Base-by-base conservation (phyloP, 2,888 invertebrate genomes). In the Ochropleura leucogaster region DNA sequence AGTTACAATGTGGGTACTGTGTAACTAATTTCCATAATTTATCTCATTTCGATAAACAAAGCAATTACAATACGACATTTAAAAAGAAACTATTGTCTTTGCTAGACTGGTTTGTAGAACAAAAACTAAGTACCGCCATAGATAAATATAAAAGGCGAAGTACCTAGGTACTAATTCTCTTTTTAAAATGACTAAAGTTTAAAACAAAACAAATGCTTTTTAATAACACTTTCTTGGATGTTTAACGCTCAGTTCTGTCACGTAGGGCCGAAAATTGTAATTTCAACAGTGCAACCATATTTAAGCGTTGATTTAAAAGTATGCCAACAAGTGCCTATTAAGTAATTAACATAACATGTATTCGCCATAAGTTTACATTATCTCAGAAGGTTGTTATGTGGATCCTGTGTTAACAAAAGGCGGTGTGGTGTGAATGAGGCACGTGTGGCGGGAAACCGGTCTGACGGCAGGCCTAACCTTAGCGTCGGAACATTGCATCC, bases 381-480 rank as follows among this genome's bases (percentile, higher is more conserved):
- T 46, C 66, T 55, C 18, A 20, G 44, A 42, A 47, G 12, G 40
- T 47, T 72, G 59, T 73, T 65, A 83, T 69, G 68, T 47, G 59
- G 18, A 42, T 72, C 12, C 49, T 83, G 60, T 72, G 66, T 44
- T 76, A 80, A 82, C 83, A 65, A 30, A 72, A 72, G 49, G 10
- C 42, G 69, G 72, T 75, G 67, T 79, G 67, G 80, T 30, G 68
- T 83, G 70, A 76, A 76, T 72, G 69, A 62, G 72, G 59, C 20
- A 68, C 55, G 62, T 70, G 51, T 55, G 40, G 70, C 30, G 40
- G 51, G 69, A 66, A 85, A 86, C 86, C 81, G 79, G 86, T 86
- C 64, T 44, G 49, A 46, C 73, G 64, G 64, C 70, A 68, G 66
- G 59, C 40, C 10, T 72, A 65, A 79, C 81, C 49, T 71, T 68